Conservation (phyloP, 2,888 invertebrate species). For the Crepidodera aurea region DNA sequence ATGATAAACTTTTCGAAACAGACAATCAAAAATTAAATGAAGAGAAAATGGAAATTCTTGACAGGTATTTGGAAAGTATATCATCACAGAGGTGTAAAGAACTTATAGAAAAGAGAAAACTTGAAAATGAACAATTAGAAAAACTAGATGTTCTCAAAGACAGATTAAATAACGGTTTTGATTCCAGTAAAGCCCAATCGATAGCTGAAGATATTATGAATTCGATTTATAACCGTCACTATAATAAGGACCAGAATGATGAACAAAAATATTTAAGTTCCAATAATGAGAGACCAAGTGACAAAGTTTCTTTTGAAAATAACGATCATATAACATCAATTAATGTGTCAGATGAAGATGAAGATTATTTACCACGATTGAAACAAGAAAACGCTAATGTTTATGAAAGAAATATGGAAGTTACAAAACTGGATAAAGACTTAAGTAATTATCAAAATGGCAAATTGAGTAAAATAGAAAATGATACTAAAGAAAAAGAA, state of each 20-base stretch:
- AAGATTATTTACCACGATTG: background rate
- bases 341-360: background rate
- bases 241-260: slow-evolving; percentile 34
- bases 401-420: background rate
- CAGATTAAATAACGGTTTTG: slow-evolving; percentile 32
- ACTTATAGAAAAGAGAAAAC: slow-evolving; percentile 31
- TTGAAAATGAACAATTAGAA: slow-evolving; percentile 29
- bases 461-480: background rate
- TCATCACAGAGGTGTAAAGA: slow-evolving; percentile 38
- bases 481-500: slow-evolving; percentile 30
- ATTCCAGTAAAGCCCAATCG: slow-evolving; percentile 45
- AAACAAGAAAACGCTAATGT: background rate
- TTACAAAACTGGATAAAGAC: background rate
- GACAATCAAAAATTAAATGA: slow-evolving; percentile 31
- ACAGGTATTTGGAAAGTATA: slow-evolving; percentile 46
- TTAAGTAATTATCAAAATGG: background rate
- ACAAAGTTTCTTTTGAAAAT: background rate
- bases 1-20: slow-evolving; percentile 23
- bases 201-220: slow-evolving; percentile 53
- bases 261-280: background rate
- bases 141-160: slow-evolving; percentile 28
- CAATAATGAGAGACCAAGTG: slow-evolving; percentile 2
- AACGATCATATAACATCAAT: slow-evolving; percentile 21
- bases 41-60: slow-evolving; percentile 46
- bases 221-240: slow-evolving; percentile 48